Evolutionary conservation across 2,888 invertebrate genomes (phyloP).

Genomic region (Tubulanus polymorphus): DNA sequence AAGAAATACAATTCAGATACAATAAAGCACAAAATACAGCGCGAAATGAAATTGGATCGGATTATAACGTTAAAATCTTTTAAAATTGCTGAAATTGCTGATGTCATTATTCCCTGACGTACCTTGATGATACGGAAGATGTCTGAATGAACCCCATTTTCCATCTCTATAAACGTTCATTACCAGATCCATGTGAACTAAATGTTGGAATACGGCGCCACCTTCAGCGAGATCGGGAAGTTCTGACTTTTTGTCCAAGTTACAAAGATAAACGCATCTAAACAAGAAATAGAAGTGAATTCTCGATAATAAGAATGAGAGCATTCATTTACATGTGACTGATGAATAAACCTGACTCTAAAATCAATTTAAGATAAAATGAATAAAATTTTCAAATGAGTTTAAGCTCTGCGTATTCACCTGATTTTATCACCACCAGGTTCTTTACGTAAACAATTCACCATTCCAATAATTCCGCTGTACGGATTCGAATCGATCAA

Average conservation of each 20-base stretch:
- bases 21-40: background rate
- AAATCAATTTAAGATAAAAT: no score
- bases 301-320: no score
- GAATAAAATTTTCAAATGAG: no score
- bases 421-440: conserved; percentile 76
- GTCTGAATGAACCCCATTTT: conserved; percentile 82
- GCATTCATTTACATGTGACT: no score
- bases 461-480: conserved; percentile 80
- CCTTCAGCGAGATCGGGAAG: conserved; percentile 9
- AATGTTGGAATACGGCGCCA: conserved; percentile 21
- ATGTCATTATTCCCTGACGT: no score
- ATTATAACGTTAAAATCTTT: no score
- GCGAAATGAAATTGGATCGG: no score
- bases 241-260: background rate
- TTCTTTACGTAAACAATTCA: conserved; percentile 85
- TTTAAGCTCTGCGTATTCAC: no score
- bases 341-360: no score
- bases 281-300: no score
- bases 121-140: conserved; percentile 65
- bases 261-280: background rate
- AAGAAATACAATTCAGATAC: background rate
- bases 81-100: no score
- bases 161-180: conserved; percentile 79
- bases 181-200: conserved; percentile 67
- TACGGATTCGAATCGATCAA: conserved; percentile 66